Evolutionary conservation across 2,113 vertebrate species (phyloP).

Genomic region (human (Homo sapiens)): GRCh38 chr3:31541001-31541500

Average conservation of each 20-base stretch:
- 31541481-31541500: not conserved
- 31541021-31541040: not conserved
- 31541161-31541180: not conserved
- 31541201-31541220: not conserved
- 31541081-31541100: slow-evolving; percentile 46
- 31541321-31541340: not conserved
- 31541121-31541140: not conserved
- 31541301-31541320: not conserved
- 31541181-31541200: not conserved
- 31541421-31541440: slow-evolving; percentile 22
- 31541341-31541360: not conserved
- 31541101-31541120: slow-evolving; percentile 12
- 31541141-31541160: not conserved
- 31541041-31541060: not conserved
- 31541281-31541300: not conserved
- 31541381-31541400: slow-evolving; percentile 15
- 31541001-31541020: not conserved
- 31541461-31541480: not conserved
- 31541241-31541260: not conserved
- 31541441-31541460: not conserved
- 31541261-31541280: not conserved
- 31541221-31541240: not conserved
- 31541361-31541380: not conserved
- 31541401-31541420: slow-evolving; percentile 44
- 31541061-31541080: not conserved